Evolutionary conservation across 2,888 invertebrate genomes (phyloP).

Genomic region (Nysson spinosus): DNA sequence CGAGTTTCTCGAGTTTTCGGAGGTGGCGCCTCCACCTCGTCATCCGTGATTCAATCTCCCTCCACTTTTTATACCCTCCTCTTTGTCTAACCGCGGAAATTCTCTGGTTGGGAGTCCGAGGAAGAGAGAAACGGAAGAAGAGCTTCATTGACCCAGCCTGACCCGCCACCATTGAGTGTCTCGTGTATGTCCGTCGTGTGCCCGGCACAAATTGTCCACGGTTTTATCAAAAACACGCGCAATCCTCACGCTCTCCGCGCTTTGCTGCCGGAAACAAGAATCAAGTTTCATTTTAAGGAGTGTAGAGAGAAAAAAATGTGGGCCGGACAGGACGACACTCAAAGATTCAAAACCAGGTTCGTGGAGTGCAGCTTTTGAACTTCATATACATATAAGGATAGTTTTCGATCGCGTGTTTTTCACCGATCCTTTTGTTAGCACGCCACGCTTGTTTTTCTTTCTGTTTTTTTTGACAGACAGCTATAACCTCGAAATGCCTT

Average conservation of each 20-base stretch:
- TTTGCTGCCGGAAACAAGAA: not conserved
- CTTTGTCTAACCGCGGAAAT: not conserved
- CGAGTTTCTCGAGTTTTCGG: constrained; percentile 51
- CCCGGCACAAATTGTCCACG: constrained; percentile 36
- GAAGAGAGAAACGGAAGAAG: constrained; percentile 30
- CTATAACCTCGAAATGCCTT: constrained; percentile 43
- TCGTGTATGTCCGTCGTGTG: constrained; percentile 31
- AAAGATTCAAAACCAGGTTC: constrained; percentile 73
- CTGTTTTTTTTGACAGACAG: constrained; percentile 37
- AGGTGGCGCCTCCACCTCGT: constrained; percentile 56
- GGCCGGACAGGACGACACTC: constrained; percentile 73
- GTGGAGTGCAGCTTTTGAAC: too few species aligned
- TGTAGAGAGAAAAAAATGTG: too few species aligned
- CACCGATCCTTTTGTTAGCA: not conserved
- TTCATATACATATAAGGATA: too few species aligned
- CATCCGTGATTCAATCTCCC: constrained; percentile 29
- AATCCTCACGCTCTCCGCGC: too few species aligned
- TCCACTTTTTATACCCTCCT: constrained; percentile 15
- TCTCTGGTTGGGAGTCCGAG: constrained; percentile 4
- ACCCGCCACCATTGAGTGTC: constrained; percentile 39
- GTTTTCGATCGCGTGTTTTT: not conserved
- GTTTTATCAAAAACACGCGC: not conserved
- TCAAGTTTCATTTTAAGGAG: too few species aligned
- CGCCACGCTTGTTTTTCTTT: constrained; percentile 13
- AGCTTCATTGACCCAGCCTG: constrained; percentile 50